Evolutionary conservation across 2,888 invertebrate species (phyloP).

Genomic region (Cantharis rufa): DNA sequence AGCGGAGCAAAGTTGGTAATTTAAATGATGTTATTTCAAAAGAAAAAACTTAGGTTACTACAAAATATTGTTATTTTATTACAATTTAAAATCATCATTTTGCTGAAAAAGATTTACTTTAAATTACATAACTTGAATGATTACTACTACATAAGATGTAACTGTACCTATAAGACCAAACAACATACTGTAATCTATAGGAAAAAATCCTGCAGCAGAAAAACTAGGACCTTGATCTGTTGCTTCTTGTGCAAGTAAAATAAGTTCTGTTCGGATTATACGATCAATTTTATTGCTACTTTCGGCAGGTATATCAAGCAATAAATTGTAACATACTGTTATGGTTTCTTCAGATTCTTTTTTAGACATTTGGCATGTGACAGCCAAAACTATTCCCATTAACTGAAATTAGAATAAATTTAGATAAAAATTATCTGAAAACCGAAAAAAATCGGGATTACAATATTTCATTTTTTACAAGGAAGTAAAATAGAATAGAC

Average conservation of each 20-base stretch:
- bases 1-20: no score
- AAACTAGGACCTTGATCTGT: conserved; percentile 18
- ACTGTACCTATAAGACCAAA: conserved; percentile 26
- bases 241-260: conserved; percentile 25
- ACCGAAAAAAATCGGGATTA: no score
- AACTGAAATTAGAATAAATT: not conserved
- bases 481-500: no score
- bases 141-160: conserved; percentile 27
- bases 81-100: no score
- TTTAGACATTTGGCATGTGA: not conserved
- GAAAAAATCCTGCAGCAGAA: conserved; percentile 28
- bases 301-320: conserved; percentile 28
- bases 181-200: conserved; percentile 24
- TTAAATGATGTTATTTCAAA: no score
- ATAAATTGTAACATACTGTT: conserved; percentile 31
- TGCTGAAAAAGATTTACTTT: no score
- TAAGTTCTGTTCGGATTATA: conserved; percentile 13
- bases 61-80: no score
- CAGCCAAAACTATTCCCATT: not conserved
- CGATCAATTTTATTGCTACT: conserved; percentile 7
- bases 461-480: no score
- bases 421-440: no score
- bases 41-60: no score
- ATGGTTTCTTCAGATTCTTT: conserved; percentile 31
- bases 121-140: conserved; percentile 24